These are phyloP conservation scores for Bacillus rossius DNA, from an alignment of 1,140 invertebrate genomes.

Conservation along the genomic window DNA sequence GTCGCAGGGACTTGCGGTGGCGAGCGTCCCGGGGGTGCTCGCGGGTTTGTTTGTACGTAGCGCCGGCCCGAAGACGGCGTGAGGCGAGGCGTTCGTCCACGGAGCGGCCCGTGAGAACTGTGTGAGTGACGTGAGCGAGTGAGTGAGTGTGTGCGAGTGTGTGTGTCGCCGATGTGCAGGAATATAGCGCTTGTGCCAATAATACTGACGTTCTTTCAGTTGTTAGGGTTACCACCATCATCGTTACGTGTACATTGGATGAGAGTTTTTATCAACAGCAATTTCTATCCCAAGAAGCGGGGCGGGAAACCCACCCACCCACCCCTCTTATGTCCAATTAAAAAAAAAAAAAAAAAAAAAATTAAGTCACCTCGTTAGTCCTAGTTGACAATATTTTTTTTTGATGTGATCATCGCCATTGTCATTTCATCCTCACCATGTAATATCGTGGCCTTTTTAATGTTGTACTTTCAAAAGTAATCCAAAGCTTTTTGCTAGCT, in stretches of 20 bases:
- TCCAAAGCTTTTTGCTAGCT: no score
- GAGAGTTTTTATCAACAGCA: neutral
- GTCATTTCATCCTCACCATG: neutral
- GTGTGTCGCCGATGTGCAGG: neutral
- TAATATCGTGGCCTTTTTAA: slow-evolving; percentile 5
- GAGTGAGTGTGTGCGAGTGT: neutral
- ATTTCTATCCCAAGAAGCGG: neutral
- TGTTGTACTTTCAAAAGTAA: no score
- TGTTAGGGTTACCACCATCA: slow-evolving; percentile 2
- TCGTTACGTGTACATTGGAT: neutral
- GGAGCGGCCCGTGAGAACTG: neutral
- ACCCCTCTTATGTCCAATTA: neutral
- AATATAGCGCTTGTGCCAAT: slow-evolving; percentile 8
- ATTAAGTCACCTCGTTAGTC: neutral
- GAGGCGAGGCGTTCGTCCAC: neutral
- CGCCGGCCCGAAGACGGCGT: neutral
- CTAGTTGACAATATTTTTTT: slow-evolving; percentile 12
- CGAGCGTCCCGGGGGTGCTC: neutral
- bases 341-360: neutral
- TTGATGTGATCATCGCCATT: neutral
- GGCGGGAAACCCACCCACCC: neutral
- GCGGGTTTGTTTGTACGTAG: neutral
- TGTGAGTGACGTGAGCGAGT: neutral
- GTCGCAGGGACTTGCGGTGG: neutral
- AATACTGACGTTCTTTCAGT: neutral